These are phyloP conservation scores for Yponomeuta sedellus DNA, from an alignment of 2,888 invertebrate species.

Conservation along the genomic window DNA sequence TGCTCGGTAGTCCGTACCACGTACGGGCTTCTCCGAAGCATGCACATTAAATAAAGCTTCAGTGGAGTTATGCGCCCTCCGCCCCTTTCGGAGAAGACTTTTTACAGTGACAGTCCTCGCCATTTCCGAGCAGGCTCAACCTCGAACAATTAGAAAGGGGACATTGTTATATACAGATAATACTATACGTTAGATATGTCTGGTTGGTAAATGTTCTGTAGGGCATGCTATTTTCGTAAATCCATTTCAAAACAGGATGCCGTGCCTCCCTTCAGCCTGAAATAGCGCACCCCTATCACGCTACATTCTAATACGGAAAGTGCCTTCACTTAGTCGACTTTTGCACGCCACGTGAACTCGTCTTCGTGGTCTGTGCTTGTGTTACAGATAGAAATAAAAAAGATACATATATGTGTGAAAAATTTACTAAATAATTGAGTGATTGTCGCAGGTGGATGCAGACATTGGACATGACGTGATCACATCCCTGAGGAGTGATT, in stretches of 20 bases:
- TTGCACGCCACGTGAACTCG: slow-evolving; percentile 51
- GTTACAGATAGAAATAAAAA: background rate
- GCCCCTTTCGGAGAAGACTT: background rate
- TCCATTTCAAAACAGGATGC: slow-evolving; percentile 34
- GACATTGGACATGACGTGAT: slow-evolving; percentile 79
- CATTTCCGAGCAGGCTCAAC: background rate
- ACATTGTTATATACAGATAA: too few relatives aligned
- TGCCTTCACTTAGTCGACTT: slow-evolving; percentile 49
- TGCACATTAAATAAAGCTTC: slow-evolving; percentile 6
- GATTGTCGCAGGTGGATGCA: slow-evolving; percentile 71
- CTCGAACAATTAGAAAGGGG: slow-evolving; percentile 5
- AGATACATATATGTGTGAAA: background rate
- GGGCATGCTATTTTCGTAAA: too few relatives aligned
- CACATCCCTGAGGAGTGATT: slow-evolving; percentile 86
- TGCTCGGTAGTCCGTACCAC: slow-evolving; percentile 40
- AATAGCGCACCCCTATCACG: slow-evolving; percentile 61
- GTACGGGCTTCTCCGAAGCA: slow-evolving; percentile 43
- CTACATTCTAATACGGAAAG: slow-evolving; percentile 47
- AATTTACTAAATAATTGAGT: background rate
- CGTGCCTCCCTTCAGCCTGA: slow-evolving; percentile 58
- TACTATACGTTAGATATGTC: too few relatives aligned
- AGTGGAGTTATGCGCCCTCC: background rate
- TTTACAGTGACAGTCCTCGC: slow-evolving; percentile 4
- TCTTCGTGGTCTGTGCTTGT: slow-evolving; percentile 29
- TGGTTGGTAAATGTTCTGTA: too few relatives aligned